A percentile compares a stretch with the other conserved stretches of the same genome.
These are phyloP conservation scores for Pandemis heparana DNA, from an alignment of 2,888 invertebrate species.

Conservation along the genomic window DNA sequence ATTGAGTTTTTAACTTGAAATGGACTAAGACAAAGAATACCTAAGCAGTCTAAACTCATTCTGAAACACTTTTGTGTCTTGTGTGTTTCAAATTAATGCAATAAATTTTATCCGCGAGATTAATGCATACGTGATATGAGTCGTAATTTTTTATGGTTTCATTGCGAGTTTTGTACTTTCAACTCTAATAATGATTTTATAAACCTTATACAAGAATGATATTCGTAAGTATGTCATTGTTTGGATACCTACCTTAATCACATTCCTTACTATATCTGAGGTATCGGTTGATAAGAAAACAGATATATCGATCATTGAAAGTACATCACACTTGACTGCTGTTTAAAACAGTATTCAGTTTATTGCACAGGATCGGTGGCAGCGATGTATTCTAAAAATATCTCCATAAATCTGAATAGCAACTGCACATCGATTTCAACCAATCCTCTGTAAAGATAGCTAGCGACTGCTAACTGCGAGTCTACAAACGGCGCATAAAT, in stretches of 20 bases:
- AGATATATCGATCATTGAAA: slow-evolving; percentile 22
- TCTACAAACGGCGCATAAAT: slow-evolving; percentile 65
- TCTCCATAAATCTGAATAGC: neutral
- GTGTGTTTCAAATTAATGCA: slow-evolving; percentile 2
- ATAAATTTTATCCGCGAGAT: slow-evolving; percentile 1
- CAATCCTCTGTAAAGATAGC: slow-evolving; percentile 28
- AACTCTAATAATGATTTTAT: slow-evolving; percentile 13
- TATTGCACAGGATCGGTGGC: neutral
- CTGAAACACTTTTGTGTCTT: slow-evolving; percentile 32
- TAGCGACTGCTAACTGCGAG: slow-evolving; percentile 30
- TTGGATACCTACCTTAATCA: slow-evolving; percentile 50
- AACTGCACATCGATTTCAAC: slow-evolving; percentile 21
- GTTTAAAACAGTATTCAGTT: neutral
- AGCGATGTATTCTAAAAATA: slow-evolving; percentile 2
- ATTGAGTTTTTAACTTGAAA: slow-evolving; percentile 47
- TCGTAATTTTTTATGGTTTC: neutral
- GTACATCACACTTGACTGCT: neutral
- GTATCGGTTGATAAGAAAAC: slow-evolving; percentile 39
- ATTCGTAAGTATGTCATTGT: slow-evolving; percentile 53
- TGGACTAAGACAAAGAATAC: slow-evolving; percentile 45
- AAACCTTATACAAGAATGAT: slow-evolving; percentile 51
- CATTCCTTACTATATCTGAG: slow-evolving; percentile 46
- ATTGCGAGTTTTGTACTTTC: neutral
- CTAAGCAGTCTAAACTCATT: slow-evolving; percentile 43
- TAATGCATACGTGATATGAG: slow-evolving; percentile 18